A percentile compares a stretch with the other conserved stretches of the same genome.
Evolutionary conservation across 2,888 invertebrate species (phyloP).

Genomic region (Trichopoda pennipes): DNA sequence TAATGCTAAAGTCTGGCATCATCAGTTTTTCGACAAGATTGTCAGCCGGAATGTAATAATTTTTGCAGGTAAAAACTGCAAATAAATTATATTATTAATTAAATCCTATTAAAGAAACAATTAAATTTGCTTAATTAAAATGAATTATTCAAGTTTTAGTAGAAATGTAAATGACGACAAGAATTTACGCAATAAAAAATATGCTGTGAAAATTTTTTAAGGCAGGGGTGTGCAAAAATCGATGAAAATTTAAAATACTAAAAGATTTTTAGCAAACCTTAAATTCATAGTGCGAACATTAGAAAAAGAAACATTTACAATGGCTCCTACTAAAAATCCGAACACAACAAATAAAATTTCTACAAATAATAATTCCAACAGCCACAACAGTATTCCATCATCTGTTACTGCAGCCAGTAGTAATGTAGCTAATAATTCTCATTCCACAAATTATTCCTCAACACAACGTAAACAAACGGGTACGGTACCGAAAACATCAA

Average conservation of each 20-base stretch:
- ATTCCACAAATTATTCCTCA: constrained; percentile 19
- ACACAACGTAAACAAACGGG: constrained; percentile 82
- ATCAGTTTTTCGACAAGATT: constrained; percentile 35
- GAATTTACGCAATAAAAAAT: neutral
- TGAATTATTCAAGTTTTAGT: too few relatives aligned
- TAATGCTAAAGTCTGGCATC: constrained; percentile 17
- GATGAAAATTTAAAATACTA: constrained; percentile 49
- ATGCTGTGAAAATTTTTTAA: neutral
- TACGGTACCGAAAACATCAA: constrained; percentile 84
- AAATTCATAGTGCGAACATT: neutral
- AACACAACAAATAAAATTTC: constrained; percentile 59
- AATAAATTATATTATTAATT: constrained; percentile 25
- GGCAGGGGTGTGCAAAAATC: constrained; percentile 58
- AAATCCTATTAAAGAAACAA: too few relatives aligned
- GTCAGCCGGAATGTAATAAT: constrained; percentile 45
- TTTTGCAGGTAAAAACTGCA: constrained; percentile 29
- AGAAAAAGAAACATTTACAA: constrained; percentile 35
- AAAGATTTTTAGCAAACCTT: neutral
- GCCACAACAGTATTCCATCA: constrained; percentile 28
- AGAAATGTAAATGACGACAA: too few relatives aligned
- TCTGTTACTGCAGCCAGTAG: neutral
- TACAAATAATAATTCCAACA: constrained; percentile 37
- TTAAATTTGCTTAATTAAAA: too few relatives aligned
- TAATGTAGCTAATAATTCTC: constrained; percentile 25
- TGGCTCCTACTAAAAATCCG: constrained; percentile 72